These are phyloP conservation scores for Meloidogyne floridensis DNA, from an alignment of 1,140 invertebrate genomes.

Conservation along the genomic window DNA sequence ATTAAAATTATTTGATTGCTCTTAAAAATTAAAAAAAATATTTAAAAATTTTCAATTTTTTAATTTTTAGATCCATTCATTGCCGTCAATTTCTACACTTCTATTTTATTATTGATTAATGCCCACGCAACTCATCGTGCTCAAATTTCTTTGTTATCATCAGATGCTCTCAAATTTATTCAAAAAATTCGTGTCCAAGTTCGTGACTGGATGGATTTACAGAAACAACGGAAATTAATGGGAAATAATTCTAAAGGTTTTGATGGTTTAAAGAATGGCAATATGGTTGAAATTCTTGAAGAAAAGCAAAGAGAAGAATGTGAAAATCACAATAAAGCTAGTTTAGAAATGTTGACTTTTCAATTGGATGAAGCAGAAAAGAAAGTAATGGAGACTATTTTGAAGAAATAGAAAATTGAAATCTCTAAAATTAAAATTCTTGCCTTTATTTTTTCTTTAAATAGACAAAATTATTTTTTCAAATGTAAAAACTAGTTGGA, in stretches of 20 bases:
- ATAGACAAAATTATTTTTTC: too few species aligned
- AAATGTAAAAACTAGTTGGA: too few species aligned
- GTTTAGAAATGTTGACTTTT: slow-evolving; percentile 20
- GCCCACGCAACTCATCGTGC: slow-evolving; percentile 19
- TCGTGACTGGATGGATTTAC: slow-evolving; percentile 16
- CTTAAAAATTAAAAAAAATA: too few species aligned
- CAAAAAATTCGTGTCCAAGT: slow-evolving; percentile 5
- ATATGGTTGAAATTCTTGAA: neutral
- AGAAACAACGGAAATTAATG: slow-evolving; percentile 1
- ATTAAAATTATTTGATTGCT: too few species aligned
- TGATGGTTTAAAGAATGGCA: neutral
- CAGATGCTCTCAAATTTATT: neutral
- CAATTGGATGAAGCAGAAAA: slow-evolving; percentile 24
- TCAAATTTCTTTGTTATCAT: neutral
- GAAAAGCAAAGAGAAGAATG: neutral
- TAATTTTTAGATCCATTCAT: slow-evolving; percentile 12
- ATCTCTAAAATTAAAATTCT: too few species aligned
- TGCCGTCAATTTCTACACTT: slow-evolving; percentile 27
- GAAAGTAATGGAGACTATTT: neutral
- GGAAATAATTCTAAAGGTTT: neutral
- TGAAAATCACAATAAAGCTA: slow-evolving; percentile 1
- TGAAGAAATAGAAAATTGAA: neutral
- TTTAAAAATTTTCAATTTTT: neutral
- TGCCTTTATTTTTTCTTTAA: too few species aligned
- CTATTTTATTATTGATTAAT: slow-evolving; percentile 17